These are phyloP conservation scores for Barbus barbus DNA, from an alignment of 2,113 vertebrate species.

Conservation along the genomic window DNA sequence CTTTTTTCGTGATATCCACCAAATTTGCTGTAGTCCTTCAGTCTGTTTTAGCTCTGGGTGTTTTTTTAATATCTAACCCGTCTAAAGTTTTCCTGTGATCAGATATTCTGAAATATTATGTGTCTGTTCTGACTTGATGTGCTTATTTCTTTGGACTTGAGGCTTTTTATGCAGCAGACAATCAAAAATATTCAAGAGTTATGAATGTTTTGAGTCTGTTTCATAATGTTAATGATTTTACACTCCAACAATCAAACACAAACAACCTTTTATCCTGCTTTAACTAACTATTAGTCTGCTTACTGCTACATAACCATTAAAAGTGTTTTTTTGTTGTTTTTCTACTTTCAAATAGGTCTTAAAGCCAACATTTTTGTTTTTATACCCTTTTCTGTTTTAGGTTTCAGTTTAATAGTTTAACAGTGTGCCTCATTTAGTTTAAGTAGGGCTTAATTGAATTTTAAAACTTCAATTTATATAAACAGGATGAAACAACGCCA, in stretches of 20 bases:
- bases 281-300: not conserved
- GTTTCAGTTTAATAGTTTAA: not conserved
- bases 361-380: not conserved
- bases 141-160: not conserved
- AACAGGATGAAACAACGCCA: not conserved
- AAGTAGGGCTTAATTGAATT: no score
- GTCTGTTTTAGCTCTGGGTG: no score
- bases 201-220: no score
- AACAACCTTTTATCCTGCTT: not conserved
- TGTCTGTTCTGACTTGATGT: not conserved
- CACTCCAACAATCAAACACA: not conserved
- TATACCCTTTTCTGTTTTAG: not conserved
- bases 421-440: not conserved
- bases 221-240: not conserved
- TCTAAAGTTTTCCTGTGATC: not conserved
- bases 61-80: not conserved
- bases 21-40: no score
- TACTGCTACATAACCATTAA: not conserved
- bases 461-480: not conserved
- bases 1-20: no score
- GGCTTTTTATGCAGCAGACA: no score
- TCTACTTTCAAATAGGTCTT: no score
- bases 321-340: no score
- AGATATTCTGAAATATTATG: not conserved
- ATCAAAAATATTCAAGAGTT: no score